These are phyloP conservation scores for Noctua janthe DNA, from an alignment of 2,888 invertebrate genomes.

Conservation along the genomic window DNA sequence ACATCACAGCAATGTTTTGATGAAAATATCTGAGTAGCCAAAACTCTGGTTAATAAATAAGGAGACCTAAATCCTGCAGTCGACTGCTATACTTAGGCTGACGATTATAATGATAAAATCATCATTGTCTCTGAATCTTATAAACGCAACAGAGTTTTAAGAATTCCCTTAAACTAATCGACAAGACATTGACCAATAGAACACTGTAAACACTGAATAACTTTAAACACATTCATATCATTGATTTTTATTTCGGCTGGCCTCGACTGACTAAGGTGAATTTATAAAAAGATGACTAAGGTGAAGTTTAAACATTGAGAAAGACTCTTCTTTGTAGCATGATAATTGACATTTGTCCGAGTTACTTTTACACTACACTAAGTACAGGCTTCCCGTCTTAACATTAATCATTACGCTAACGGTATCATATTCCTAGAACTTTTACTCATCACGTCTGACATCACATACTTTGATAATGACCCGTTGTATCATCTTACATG, in stretches of 20 bases:
- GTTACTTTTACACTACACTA: neutral
- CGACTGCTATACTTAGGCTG: neutral
- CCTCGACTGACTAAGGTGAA: neutral
- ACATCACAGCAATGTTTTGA: neutral
- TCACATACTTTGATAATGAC: conserved; percentile 23
- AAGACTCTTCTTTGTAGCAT: neutral
- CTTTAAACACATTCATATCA: neutral
- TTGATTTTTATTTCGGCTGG: neutral
- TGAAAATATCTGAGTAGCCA: neutral
- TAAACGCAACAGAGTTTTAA: neutral
- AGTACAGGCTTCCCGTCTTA: neutral
- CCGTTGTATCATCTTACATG: neutral
- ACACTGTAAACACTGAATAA: neutral
- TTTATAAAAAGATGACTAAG: neutral
- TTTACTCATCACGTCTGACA: conserved; percentile 34
- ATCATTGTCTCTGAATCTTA: neutral
- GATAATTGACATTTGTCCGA: neutral
- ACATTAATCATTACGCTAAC: conserved; percentile 8
- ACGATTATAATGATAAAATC: neutral
- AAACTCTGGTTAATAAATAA: neutral
- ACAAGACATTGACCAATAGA: neutral
- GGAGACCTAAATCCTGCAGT: neutral
- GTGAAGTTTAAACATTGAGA: neutral
- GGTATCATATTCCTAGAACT: conserved; percentile 29
- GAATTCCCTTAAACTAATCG: neutral